Evolutionary conservation across 1,140 invertebrate species (phyloP), one percentile per base, ranked within the genome.

Genomic region (Hyposmocoma kahamanoa): DNA sequence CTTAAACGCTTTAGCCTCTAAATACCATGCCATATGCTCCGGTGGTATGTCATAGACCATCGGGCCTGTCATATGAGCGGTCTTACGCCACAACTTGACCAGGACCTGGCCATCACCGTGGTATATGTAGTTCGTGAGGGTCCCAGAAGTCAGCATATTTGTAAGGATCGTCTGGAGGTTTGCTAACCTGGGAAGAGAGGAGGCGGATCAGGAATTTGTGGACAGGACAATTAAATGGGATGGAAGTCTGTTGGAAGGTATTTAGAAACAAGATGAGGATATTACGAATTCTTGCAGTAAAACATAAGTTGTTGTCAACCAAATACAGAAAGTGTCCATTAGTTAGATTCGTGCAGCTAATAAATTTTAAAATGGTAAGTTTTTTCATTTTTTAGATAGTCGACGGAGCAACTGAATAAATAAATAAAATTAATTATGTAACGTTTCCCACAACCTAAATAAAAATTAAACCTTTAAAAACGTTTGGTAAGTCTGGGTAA

Each of bases 131-230:
- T 70, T 60, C 9, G 75, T 67, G 21, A 83, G 58, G 8, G 67
- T 30, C 17, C 72, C 72, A 47, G 62, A 57, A 11, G 62, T 67
- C 13, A 73, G 57, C 69, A 80, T 78, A 53, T 83, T 83, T 19
- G 41, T 51, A 45, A 83, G 17, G 20, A 68, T 54, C 1, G 56
- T 51, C 52, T 79, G 62, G 22, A 82, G 64, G 65, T 79, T 79
- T 45, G 24, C 53, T 44, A 79, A 47, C 65, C 78, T 82, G 70
- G 47, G 62, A 61, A 76, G n/a, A 42, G 51, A 59, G 32, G 32
- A 26, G 32, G 18, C 2, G 15, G 32, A 17, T 36, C 18, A 36
- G 32, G 32, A 36, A 6, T n/a, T 1, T 2, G 13, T n/a, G 32
- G 18, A 6, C 8, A 1, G 32, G 30, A 13, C 4, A 34, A 9